Base-by-base conservation (phyloP, 2,113 vertebrate species). In the Zosterops pallidus region DNA sequence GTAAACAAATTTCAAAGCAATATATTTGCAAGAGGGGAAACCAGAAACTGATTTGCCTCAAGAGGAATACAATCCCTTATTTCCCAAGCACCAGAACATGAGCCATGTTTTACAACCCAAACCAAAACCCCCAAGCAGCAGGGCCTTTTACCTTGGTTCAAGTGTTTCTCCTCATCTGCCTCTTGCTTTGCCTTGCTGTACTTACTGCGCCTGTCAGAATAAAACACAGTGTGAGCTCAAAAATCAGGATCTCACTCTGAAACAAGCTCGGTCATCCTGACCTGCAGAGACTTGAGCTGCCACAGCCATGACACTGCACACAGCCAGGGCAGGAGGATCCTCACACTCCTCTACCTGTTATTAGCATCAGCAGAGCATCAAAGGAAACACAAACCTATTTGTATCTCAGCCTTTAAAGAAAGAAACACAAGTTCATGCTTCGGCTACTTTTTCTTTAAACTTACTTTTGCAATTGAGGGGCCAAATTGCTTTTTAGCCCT, bases 171-270 rank as follows among this genome's bases (percentile, higher is more conserved):
- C 95, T 99, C 99, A 63, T 99, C 99, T 10, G 99, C 98, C 96
- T 99, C 99, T 96, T 99, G 99, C 97, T 99, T 99, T 26, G 99
- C 99, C 81, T 99, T 99, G 96, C 99, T 99, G 98, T 99, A 99
- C 79, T 99, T 99, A 96, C 98, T 99, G 96, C 99, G 98, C 96
- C 98, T 99, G 98, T 79, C 96, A 82, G 86, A 91, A 96, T 76
- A 96, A 93, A 97, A 96, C 63, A 96, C 53, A 92, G 55, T 41
- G 14, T 50, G n/a, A 68, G 71, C 35, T 90, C 63, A 88, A 42
- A 42, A 74, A 28, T 5, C 22, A 93, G 33, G 44, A 83, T 46
- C 59, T 77, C 46, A 6, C 78, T 44, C 67, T 28, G 22, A 63
- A 57, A 75, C 76, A 28, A 95, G 68, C 67, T 81, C 35, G 8